phyloP scores from a whole-genome alignment of 2,888 invertebrate species.

The Stegana nigrithorax region DNA sequence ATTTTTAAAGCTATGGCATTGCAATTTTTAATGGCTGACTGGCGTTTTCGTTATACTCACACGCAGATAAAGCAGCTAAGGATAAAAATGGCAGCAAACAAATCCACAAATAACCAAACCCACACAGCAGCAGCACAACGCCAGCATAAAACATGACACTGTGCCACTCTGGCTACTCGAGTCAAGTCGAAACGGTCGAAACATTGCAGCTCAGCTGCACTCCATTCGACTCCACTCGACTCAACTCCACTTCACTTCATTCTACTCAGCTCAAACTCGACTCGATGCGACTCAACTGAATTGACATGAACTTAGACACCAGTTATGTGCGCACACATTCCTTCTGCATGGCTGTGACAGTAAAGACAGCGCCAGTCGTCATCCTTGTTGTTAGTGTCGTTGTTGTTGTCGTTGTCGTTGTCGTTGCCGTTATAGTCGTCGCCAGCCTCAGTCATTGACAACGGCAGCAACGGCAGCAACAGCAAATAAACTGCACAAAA shows the following conservation, averaged over 20 bases:
- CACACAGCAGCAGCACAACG: background rate
- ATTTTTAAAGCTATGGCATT: background rate
- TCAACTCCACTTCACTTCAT: background rate
- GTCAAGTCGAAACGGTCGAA: no score
- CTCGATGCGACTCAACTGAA: slow-evolving; percentile 5
- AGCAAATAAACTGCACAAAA: slow-evolving; percentile 6
- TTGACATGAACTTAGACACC: slow-evolving; percentile 15
- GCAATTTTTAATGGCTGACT: no score
- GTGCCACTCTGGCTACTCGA: no score
- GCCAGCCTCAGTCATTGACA: no score
- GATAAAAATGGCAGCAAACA: background rate
- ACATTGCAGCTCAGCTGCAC: no score
- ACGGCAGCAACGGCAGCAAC: background rate
- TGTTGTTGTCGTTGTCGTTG: no score
- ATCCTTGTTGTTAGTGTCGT: no score
- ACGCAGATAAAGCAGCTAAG: background rate
- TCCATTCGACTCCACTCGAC: background rate
- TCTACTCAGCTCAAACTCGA: no score
- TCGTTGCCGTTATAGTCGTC: no score
- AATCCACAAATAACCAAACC: background rate
- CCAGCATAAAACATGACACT: background rate
- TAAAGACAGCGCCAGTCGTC: background rate
- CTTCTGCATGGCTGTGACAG: background rate
- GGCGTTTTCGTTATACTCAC: no score
- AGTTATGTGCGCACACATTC: background rate